Conservation (phyloP, 2,888 invertebrate species). For the Dynastes grantii region DNA sequence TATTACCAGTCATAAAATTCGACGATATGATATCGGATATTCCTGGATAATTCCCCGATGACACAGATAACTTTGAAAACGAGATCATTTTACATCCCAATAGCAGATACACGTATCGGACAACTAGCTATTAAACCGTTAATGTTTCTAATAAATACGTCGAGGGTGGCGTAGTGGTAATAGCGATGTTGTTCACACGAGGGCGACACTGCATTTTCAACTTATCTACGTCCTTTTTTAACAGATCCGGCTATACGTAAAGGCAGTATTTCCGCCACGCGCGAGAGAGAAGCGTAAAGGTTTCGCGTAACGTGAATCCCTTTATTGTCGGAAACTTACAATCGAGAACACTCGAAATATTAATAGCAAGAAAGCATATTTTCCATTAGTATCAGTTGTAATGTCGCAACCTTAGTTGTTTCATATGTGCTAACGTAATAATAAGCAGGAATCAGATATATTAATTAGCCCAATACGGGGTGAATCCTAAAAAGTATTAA, state of each 20-base stretch:
- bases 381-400: constrained; percentile 6
- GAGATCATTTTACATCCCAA: constrained; percentile 31
- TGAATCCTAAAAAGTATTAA: too few species aligned
- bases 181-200: neutral
- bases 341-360: constrained; percentile 27
- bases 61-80: constrained; percentile 32
- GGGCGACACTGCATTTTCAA: constrained; percentile 16
- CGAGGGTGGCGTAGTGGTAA: neutral
- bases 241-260: neutral
- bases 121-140: constrained; percentile 36
- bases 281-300: constrained; percentile 5
- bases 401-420: neutral
- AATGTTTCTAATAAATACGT: constrained; percentile 43
- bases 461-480: too few species aligned
- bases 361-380: constrained; percentile 8
- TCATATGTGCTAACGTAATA: neutral
- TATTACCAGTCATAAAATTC: constrained; percentile 28
- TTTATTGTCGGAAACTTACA: constrained; percentile 44
- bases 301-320: constrained; percentile 41
- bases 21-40: constrained; percentile 32
- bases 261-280: neutral
- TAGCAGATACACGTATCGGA: constrained; percentile 28
- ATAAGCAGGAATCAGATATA: too few species aligned
- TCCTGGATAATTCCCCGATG: constrained; percentile 37
- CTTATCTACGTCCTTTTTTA: constrained; percentile 2